Conservation (phyloP, 1,140 invertebrate species). For the Cherax quadricarinatus region DNA sequence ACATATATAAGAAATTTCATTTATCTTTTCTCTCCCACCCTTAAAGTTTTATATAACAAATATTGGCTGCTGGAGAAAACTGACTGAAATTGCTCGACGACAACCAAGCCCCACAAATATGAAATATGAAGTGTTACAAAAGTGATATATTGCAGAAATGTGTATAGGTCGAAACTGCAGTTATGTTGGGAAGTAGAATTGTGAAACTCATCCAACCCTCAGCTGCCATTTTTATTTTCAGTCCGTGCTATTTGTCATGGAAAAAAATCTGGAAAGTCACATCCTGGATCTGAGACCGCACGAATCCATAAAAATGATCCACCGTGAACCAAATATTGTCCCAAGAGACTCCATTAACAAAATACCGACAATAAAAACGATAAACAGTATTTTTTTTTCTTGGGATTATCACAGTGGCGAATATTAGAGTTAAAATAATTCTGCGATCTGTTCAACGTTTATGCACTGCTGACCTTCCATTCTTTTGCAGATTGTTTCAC, state of each 20-base stretch:
- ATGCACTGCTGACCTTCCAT: too few relatives aligned
- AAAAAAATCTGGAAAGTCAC: not conserved
- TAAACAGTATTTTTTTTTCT: not conserved
- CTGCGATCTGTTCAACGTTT: too few relatives aligned
- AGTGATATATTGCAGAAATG: not conserved
- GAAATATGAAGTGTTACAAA: not conserved
- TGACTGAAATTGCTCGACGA: not conserved
- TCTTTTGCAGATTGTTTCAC: too few relatives aligned
- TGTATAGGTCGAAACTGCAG: not conserved
- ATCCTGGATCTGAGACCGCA: not conserved
- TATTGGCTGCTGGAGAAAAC: not conserved
- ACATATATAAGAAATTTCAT: not conserved
- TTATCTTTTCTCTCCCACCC: not conserved
- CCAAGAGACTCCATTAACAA: not conserved
- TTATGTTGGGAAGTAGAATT: not conserved
- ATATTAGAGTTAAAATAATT: too few relatives aligned
- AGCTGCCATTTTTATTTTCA: not conserved
- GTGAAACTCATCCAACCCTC: not conserved
- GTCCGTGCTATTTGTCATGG: not conserved
- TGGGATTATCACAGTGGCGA: too few relatives aligned
- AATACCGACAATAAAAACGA: not conserved
- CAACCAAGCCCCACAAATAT: not conserved
- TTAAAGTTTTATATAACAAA: not conserved
- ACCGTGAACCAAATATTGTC: conserved; percentile 5
- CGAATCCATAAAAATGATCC: not conserved